Evolutionary conservation across 2,888 invertebrate species (phyloP).

Genomic region (Drosophila setosimentum): DNA sequence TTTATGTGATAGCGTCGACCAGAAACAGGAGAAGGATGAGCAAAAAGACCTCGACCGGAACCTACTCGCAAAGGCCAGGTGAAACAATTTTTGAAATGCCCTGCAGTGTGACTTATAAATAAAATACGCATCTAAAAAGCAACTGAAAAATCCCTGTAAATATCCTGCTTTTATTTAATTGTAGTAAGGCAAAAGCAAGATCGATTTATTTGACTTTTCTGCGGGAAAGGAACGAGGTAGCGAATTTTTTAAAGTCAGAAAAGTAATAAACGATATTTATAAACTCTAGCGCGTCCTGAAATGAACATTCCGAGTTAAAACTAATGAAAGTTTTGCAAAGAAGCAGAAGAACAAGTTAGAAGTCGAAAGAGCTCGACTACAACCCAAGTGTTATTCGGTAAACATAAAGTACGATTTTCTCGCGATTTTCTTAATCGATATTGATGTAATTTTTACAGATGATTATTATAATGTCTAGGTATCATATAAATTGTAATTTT

Average conservation of each 20-base stretch:
- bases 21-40: constrained; percentile 6
- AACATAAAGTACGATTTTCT: not conserved
- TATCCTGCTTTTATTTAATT: not conserved
- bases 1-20: constrained; percentile 45
- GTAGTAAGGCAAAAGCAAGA: not conserved
- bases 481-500: not conserved
- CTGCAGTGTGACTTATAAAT: not conserved
- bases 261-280: not conserved
- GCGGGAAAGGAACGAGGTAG: not conserved
- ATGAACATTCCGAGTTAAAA: not conserved
- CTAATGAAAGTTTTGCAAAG: not conserved
- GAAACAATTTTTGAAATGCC: constrained; percentile 32
- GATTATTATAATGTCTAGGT: not conserved
- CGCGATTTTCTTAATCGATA: not conserved
- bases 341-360: not conserved
- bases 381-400: not conserved
- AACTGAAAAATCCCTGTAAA: not conserved
- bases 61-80: constrained; percentile 16
- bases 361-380: not conserved
- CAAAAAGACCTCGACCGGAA: constrained; percentile 15
- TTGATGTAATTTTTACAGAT: not conserved
- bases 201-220: not conserved
- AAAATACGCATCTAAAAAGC: not conserved
- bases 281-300: not conserved
- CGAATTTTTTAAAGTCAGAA: not conserved